Evolutionary conservation across 1,140 invertebrate genomes (phyloP).

Genomic region (Bemisia tabaci): DNA sequence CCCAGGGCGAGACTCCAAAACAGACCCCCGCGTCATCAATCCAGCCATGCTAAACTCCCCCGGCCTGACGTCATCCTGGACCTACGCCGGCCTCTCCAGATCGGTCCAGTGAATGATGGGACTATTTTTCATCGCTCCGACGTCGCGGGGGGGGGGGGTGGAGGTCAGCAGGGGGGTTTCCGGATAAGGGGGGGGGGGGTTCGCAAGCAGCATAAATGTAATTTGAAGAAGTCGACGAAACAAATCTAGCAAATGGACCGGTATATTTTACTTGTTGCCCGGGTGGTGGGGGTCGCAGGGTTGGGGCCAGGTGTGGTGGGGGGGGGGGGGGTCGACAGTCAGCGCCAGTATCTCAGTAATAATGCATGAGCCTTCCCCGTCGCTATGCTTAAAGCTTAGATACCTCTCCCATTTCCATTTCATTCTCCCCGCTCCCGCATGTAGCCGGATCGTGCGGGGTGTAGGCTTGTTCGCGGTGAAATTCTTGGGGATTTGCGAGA

Average conservation of each 20-base stretch:
- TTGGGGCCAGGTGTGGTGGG: not conserved
- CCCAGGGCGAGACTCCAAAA: too few species aligned
- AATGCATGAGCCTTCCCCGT: not conserved
- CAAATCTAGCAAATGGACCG: not conserved
- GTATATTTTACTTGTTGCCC: not conserved
- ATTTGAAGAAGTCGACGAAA: not conserved
- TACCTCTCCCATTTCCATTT: not conserved
- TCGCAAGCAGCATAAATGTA: not conserved
- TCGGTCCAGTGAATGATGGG: not conserved
- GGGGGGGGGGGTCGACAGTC: not conserved
- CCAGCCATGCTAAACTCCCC: too few species aligned
- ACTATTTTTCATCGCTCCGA: not conserved
- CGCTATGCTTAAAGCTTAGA: not conserved
- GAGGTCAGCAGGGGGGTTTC: not conserved
- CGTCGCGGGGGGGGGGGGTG: not conserved
- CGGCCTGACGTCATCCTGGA: too few species aligned
- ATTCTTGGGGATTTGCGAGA: too few species aligned
- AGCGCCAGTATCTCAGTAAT: not conserved
- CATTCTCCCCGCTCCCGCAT: too few species aligned
- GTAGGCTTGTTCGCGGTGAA: too few species aligned
- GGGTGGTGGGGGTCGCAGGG: not conserved
- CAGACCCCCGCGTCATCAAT: too few species aligned
- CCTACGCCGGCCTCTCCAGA: too few species aligned
- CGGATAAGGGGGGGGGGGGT: not conserved
- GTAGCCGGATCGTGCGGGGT: too few species aligned